Evolutionary conservation across 92 coral and sea anemone species (phyloP), one percentile per base, ranked within the genome.

Genomic region (Parazoanthus darwini): DNA sequence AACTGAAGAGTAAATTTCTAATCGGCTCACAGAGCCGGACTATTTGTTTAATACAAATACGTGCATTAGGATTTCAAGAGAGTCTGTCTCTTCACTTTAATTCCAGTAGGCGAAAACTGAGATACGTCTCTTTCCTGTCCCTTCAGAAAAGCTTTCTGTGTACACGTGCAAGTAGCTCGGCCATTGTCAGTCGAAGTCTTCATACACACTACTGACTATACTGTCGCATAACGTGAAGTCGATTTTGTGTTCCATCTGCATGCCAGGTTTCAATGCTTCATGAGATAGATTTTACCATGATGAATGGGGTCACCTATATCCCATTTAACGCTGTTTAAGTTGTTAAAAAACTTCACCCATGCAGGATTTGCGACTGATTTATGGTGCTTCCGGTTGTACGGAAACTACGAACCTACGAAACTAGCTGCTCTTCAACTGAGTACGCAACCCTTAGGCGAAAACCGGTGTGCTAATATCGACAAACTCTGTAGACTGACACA

Each of bases 221-320:
- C 35, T n/a, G 74, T 25, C 36, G 1, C 26, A 70, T 70, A 23
- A 20, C 15, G n/a, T 25, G 2, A 6, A 13, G 18, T 14, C 14
- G 9, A 6, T 11, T 54, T 11, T 54, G 39, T 10, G 63, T 46
- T 25, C 37, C 66, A 6, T 79, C 51, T 0, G 33, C 33, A 29
- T 29, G 82, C 82, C 75, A 82, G 59, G 48, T 82, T 65, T 39
- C 56, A 63, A 36, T 63, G 37, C 20, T 82, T 66, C 18, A 65
- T 38, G 54, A 63, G 86, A 65, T 82, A 67, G 16, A 59, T 65
- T 65, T 58, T 16, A 82, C 22, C 44, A 26, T 82, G 86, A 82
- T 48, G 86, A 82, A 67, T 65, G 23, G 74, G 75, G 86, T 82
- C 86, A 82, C 76, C 26, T 44, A 66, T 44, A 71, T 5, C 44